A percentile compares a stretch with the other conserved stretches of the same genome.
phyloP scores from a whole-genome alignment of 2,113 vertebrate species.

The Ifrita kowaldi region DNA sequence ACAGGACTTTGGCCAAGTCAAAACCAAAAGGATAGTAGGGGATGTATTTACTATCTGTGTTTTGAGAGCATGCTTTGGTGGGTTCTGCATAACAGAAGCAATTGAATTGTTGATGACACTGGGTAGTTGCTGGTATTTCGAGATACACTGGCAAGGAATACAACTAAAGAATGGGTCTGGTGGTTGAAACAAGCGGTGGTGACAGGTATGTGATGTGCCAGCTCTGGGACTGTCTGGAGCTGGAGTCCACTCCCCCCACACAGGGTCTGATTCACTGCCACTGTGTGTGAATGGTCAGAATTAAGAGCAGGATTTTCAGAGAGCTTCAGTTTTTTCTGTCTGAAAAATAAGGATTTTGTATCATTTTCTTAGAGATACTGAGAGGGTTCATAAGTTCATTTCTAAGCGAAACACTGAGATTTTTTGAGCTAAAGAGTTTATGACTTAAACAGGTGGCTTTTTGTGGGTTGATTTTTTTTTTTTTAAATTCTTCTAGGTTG shows the following conservation, averaged over 20 bases:
- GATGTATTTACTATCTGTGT: rapidly evolving
- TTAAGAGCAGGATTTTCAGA: background rate
- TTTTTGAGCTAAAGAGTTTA: background rate
- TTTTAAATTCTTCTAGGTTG: background rate
- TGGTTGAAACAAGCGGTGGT: background rate
- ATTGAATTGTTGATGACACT: background rate
- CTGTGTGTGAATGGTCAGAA: background rate
- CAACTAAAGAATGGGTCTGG: background rate
- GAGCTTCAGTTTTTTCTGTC: background rate
- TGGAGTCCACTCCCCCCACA: too few species aligned
- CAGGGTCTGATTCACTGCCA: background rate
- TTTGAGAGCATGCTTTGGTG: background rate
- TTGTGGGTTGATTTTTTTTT: background rate
- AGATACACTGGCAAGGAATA: background rate
- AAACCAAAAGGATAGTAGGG: background rate
- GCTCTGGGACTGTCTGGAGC: background rate
- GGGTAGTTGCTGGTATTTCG: background rate
- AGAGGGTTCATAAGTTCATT: background rate
- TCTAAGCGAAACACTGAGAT: background rate
- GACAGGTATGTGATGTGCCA: background rate
- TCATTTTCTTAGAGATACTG: background rate
- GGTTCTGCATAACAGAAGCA: background rate
- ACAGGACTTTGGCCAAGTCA: background rate
- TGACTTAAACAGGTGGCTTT: background rate
- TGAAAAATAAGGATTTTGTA: background rate